Evolutionary conservation across 2,113 vertebrate genomes (phyloP).

Genomic region (Entomyzon cyanotis): DNA sequence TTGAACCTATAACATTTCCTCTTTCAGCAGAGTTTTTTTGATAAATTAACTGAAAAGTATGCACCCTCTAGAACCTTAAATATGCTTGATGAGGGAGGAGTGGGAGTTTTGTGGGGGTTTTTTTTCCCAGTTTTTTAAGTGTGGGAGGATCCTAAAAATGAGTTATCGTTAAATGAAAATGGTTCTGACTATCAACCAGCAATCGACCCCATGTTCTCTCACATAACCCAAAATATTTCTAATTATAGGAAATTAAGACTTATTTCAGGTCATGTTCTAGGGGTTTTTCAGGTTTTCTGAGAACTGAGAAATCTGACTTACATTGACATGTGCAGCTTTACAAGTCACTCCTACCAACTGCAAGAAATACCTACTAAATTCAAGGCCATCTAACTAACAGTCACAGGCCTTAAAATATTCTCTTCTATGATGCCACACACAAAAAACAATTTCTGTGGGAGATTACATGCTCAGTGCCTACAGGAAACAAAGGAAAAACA

Average conservation of each 20-base stretch:
- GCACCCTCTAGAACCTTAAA: constrained; percentile 21
- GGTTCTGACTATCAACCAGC: not conserved
- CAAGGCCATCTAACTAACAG: not conserved
- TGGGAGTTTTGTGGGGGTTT: accelerated
- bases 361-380: not conserved
- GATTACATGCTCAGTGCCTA: not conserved
- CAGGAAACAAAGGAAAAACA: not conserved
- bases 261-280: not conserved
- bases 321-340: not conserved
- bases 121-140: not conserved
- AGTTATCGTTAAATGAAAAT: not conserved
- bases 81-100: not conserved
- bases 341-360: not conserved
- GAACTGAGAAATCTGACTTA: not conserved
- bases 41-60: constrained; percentile 32
- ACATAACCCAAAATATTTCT: not conserved
- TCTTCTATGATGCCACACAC: not conserved
- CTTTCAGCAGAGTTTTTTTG: constrained; percentile 16
- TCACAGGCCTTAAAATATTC: not conserved
- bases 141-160: not conserved
- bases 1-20: constrained; percentile 71
- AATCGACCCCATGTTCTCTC: not conserved
- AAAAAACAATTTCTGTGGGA: not conserved
- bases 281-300: not conserved
- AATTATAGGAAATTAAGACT: not conserved